A percentile compares a stretch with the other conserved stretches of the same genome.
phyloP scores from a whole-genome alignment of 1,140 invertebrate species.

The Maniola jurtina region DNA sequence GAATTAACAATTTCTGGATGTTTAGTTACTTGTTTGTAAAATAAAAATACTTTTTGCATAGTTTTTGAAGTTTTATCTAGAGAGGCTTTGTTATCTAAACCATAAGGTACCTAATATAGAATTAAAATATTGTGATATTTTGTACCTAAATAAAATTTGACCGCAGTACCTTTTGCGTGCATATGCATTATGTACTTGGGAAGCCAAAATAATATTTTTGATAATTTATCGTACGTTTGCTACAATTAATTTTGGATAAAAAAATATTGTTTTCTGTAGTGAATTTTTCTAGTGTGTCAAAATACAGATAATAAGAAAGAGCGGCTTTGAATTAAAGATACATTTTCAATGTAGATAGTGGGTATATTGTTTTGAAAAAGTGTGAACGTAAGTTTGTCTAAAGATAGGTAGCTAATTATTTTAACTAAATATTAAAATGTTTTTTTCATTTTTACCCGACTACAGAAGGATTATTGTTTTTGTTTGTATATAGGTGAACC shows the following conservation, averaged over 20 bases:
- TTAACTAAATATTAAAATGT: slow-evolving; percentile 16
- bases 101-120: not conserved
- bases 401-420: slow-evolving; percentile 3
- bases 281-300: slow-evolving; percentile 8
- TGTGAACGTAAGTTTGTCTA: no score
- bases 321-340: no score
- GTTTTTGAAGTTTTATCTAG: not conserved
- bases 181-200: not conserved
- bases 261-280: not conserved
- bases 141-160: slow-evolving; percentile 22
- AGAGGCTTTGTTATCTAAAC: not conserved
- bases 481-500: no score
- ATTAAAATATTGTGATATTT: slow-evolving; percentile 26
- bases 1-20: no score
- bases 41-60: no score
- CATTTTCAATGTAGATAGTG: no score
- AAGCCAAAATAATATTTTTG: slow-evolving; percentile 13
- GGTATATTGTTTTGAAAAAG: no score
- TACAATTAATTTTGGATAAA: not conserved
- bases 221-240: not conserved
- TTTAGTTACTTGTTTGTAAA: no score
- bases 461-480: no score
- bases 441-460: no score
- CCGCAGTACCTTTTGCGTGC: not conserved
- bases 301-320: not conserved